A percentile compares a stretch with the other conserved stretches of the same genome.
Evolutionary conservation across 2,888 invertebrate species (phyloP).

Genomic region (Campopleginae sp.): DNA sequence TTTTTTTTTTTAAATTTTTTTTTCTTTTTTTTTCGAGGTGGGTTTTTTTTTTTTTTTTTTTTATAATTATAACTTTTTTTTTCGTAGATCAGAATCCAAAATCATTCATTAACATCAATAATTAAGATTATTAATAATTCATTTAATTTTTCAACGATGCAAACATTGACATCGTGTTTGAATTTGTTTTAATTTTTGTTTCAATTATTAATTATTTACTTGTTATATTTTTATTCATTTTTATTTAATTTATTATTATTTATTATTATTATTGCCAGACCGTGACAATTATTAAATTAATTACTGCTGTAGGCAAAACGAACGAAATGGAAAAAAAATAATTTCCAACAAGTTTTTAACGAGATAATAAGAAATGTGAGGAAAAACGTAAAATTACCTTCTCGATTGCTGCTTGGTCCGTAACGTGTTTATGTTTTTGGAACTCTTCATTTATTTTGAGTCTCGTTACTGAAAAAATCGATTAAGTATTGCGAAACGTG

Average conservation of each 20-base stretch:
- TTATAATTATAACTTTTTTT: too few species aligned
- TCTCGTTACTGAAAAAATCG: slow-evolving; percentile 85
- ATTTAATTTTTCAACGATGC: too few species aligned
- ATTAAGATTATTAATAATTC: too few species aligned
- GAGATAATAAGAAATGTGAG: not conserved
- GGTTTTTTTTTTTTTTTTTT: too few species aligned
- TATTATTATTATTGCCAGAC: not conserved
- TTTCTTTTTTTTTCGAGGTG: too few species aligned
- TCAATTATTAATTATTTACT: too few species aligned
- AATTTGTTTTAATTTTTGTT: too few species aligned
- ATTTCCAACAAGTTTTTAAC: not conserved
- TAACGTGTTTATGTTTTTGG: slow-evolving; percentile 88
- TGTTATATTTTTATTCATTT: slow-evolving; percentile 3
- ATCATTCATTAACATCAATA: too few species aligned
- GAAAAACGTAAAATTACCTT: slow-evolving; percentile 85
- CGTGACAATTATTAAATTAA: slow-evolving; percentile 25
- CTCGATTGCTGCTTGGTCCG: slow-evolving; percentile 86
- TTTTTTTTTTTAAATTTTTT: too few species aligned
- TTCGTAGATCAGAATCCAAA: too few species aligned
- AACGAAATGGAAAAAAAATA: not conserved
- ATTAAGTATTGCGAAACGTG: not conserved
- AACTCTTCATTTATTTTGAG: slow-evolving; percentile 92
- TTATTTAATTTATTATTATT: not conserved
- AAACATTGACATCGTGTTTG: too few species aligned
- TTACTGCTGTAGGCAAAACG: too few species aligned